phyloP scores from a whole-genome alignment of 2,113 vertebrate genomes.

The Cygnus atratus region DNA sequence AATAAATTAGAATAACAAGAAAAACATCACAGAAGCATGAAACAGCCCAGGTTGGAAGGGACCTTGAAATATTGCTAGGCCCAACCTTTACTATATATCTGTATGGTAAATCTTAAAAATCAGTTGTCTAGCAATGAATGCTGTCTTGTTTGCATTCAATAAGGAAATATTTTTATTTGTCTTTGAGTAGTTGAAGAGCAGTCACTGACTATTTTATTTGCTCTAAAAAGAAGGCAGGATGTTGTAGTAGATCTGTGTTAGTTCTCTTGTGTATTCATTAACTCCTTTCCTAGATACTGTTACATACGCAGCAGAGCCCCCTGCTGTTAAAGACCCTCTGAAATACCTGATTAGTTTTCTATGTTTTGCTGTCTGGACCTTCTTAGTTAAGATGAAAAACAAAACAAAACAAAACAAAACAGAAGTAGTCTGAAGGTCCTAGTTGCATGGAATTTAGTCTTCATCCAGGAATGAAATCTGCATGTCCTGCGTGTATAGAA shows the following conservation, averaged over 20 bases:
- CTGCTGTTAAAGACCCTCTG: neutral
- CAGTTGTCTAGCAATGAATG: neutral
- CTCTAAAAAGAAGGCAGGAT: neutral
- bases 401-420: neutral
- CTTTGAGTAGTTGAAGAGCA: neutral
- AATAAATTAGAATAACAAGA: neutral
- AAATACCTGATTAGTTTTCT: neutral
- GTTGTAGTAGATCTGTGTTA: neutral
- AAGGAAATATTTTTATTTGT: neutral
- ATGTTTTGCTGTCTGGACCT: neutral
- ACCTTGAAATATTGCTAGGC: neutral
- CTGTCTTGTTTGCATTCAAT: neutral
- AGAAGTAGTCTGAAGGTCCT: neutral
- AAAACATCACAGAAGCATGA: neutral
- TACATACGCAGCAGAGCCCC: conserved; percentile 7
- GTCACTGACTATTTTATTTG: neutral
- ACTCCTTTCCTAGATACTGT: neutral
- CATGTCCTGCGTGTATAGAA: neutral
- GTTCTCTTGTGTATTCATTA: neutral
- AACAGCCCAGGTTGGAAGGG: neutral
- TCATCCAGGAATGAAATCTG: neutral
- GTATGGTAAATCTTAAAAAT: neutral
- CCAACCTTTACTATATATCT: neutral
- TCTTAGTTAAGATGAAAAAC: neutral
- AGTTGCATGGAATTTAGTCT: neutral